Evolutionary conservation across 2,888 invertebrate genomes (phyloP).

Genomic region (Hypsopygia costalis): DNA sequence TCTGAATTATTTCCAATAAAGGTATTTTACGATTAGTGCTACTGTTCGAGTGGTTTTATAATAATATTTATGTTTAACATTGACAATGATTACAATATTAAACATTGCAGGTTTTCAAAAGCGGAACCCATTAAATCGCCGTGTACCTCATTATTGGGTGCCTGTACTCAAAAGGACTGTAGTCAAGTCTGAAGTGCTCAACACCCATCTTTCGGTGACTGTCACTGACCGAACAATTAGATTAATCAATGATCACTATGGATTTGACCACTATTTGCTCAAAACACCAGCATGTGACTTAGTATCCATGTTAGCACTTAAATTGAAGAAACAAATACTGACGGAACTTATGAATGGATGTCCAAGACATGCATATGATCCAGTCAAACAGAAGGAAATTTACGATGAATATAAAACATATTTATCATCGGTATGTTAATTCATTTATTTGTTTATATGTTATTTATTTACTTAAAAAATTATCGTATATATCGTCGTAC

Average conservation of each 20-base stretch:
- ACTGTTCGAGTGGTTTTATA: too few relatives aligned
- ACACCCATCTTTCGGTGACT: conserved; percentile 89
- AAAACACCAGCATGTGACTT: conserved; percentile 96
- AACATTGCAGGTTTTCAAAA: conserved; percentile 85
- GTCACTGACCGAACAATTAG: conserved; percentile 92
- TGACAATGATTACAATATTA: too few relatives aligned
- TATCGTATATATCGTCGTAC: too few relatives aligned
- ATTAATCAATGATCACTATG: conserved; percentile 93
- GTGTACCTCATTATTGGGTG: conserved; percentile 93
- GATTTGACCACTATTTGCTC: conserved; percentile 96
- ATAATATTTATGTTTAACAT: too few relatives aligned
- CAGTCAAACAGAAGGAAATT: conserved; percentile 84
- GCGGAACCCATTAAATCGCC: conserved; percentile 76
- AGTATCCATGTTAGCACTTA: conserved; percentile 90
- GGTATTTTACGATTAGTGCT: too few relatives aligned
- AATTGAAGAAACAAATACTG: conserved; percentile 92
- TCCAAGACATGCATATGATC: conserved; percentile 83
- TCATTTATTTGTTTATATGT: background rate
- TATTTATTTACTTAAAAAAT: too few relatives aligned
- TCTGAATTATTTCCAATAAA: too few relatives aligned
- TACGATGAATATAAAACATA: conserved; percentile 90
- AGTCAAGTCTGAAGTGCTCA: conserved; percentile 94
- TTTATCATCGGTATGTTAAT: conserved; percentile 86
- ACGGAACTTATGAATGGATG: conserved; percentile 84
- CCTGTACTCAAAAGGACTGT: conserved; percentile 90